These are phyloP conservation scores for Adelosebastes latens DNA, from an alignment of 2,797 vertebrate genomes.

Conservation along the genomic window DNA sequence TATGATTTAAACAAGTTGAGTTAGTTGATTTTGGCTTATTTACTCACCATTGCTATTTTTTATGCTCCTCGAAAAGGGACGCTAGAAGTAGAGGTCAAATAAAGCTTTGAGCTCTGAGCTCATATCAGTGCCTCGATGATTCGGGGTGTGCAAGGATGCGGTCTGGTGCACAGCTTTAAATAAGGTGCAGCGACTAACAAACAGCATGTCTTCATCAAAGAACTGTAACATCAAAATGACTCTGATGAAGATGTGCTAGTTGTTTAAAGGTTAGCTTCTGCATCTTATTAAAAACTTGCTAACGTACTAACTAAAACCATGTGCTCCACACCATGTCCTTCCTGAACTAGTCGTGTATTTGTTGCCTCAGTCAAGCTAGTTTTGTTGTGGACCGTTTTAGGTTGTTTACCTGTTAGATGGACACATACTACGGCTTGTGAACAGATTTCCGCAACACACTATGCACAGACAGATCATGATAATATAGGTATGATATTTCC, in stretches of 20 bases:
- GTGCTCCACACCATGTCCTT: neutral
- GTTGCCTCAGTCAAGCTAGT: neutral
- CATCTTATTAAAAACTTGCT: neutral
- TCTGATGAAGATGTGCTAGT: neutral
- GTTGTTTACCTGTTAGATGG: neutral
- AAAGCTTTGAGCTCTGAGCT: neutral
- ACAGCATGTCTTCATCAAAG: neutral
- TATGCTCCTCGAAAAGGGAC: neutral
- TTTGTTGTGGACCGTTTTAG: neutral
- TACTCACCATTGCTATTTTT: neutral
- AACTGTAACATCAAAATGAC: neutral
- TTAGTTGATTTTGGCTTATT: neutral
- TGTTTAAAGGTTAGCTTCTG: neutral
- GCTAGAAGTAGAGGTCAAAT: neutral
- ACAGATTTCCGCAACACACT: neutral
- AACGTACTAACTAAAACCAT: neutral
- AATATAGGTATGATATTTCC: neutral
- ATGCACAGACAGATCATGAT: neutral
- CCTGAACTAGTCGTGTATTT: neutral
- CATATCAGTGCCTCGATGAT: neutral
- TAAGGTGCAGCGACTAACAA: neutral
- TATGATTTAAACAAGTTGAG: neutral
- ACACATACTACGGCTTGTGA: rapidly evolving
- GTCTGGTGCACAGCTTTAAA: neutral
- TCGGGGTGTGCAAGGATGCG: neutral